Evolutionary conservation across 2,888 invertebrate genomes (phyloP).

Genomic region (Drosophila conformis): DNA sequence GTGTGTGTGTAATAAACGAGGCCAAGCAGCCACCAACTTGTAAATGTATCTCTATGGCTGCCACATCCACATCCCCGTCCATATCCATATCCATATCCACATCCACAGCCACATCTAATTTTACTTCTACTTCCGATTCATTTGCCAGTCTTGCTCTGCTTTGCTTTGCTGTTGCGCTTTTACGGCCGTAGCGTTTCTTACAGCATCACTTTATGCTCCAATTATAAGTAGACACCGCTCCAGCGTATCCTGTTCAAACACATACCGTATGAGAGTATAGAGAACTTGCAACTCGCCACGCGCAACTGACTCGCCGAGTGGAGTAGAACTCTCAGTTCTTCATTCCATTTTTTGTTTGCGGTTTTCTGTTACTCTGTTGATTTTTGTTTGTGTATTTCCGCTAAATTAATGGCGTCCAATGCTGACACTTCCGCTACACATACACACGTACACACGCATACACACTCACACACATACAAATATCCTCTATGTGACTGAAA

Average conservation of each 20-base stretch:
- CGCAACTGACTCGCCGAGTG: slow-evolving; percentile 8
- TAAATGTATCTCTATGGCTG: slow-evolving; percentile 56
- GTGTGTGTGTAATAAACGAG: slow-evolving; percentile 50
- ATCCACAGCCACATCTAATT: slow-evolving; percentile 25
- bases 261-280: slow-evolving; percentile 31
- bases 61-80: slow-evolving; percentile 22
- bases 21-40: slow-evolving; percentile 54
- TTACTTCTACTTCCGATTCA: slow-evolving; percentile 57
- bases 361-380: slow-evolving; percentile 69
- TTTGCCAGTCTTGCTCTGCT: slow-evolving; percentile 24
- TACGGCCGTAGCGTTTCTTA: slow-evolving; percentile 62
- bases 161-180: slow-evolving; percentile 48
- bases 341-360: slow-evolving; percentile 28
- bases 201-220: slow-evolving; percentile 76
- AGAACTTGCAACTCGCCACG: slow-evolving; percentile 23
- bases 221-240: slow-evolving; percentile 70
- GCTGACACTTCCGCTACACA: slow-evolving; percentile 68
- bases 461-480: not conserved
- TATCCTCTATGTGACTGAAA: slow-evolving; percentile 6
- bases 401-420: slow-evolving; percentile 77
- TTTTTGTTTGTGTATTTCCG: slow-evolving; percentile 76
- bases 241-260: slow-evolving; percentile 72
- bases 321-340: slow-evolving; percentile 16
- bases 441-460: slow-evolving; percentile 9
- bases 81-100: not conserved